Conservation (phyloP, 2,797 vertebrate genomes). For the Tenualosa thibaudeaui region DNA sequence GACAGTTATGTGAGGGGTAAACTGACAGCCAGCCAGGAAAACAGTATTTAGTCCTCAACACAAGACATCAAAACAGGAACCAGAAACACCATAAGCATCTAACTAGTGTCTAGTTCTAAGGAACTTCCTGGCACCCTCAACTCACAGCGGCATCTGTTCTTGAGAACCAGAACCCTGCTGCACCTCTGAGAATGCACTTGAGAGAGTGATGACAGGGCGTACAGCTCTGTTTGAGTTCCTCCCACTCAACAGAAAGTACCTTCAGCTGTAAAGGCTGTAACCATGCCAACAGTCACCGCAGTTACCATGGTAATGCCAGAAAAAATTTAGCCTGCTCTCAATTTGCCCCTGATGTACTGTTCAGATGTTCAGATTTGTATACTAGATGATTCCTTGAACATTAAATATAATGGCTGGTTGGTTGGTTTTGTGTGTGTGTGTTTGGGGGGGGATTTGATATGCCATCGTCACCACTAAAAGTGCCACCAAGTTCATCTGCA, state of each 20-base stretch:
- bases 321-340: not conserved
- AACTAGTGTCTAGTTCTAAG: not conserved
- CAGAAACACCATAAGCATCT: not conserved
- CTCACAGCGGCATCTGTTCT: not conserved
- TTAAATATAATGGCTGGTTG: not conserved
- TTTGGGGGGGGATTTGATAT: not conserved
- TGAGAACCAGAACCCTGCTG: not conserved
- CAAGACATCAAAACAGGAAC: not conserved
- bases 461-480: not conserved
- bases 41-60: not conserved
- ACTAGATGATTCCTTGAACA: not conserved
- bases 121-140: not conserved
- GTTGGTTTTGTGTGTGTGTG: not conserved
- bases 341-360: not conserved
- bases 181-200: not conserved
- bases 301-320: conserved; percentile 22
- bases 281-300: not conserved
- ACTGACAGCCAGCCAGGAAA: not conserved
- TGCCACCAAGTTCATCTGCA: not conserved
- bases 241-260: conserved; percentile 12
- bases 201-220: not conserved
- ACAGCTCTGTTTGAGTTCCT: not conserved
- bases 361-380: not conserved
- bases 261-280: conserved; percentile 8
- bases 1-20: not conserved